Evolutionary conservation across 2,113 vertebrate species (phyloP), one percentile per base, ranked within the genome.

Genomic region (Tapirus terrestris): DNA sequence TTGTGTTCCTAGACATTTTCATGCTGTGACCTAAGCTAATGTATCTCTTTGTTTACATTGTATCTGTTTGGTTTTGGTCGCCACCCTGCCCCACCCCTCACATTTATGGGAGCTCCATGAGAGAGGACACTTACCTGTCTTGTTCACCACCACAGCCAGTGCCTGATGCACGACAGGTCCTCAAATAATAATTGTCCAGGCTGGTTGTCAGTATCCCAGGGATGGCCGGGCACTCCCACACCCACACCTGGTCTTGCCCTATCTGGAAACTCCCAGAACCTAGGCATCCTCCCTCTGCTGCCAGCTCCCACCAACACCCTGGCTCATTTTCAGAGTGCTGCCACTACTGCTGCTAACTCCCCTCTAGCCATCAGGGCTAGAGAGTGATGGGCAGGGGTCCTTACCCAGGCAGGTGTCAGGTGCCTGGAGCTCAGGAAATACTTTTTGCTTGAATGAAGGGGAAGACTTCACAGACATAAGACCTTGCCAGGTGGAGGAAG

Each of bases 211-310:
- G 77, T 86, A 85, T 97, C 61, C 48, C 89, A 68, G 68, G 72
- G 89, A 91, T 53, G 77, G 75, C 65, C 16, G 25, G 93, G 60
- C 53, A 82, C 36, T 70, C 73, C 80, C 18, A 21, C n/a, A 16
- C 33, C 65, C 53, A 91, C 73, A 86, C 63, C 67, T 60, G 67
- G 82, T 89, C 56, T 82, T 70, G 25, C 21, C 83, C 67, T 79
- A 60, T 81, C 36, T 65, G 73, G 84, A 94, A 89, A 75, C 23
- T 85, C 91, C 73, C 77, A 95, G 93, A 81, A 93, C 43, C n/a
- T 43, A 68, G 68, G 60, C n/a, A 39, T 79, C 48, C 67, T 80
- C 67, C 25, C 4, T 81, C 45, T 25, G 17, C 68, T 25, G 39
- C 77, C 79, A 31, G 60, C n/a, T 89, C 16, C 79, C 65, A 48